Evolutionary conservation across 1,140 invertebrate species (phyloP), one percentile per base, ranked within the genome.

Genomic region (Centruroides vittatus): DNA sequence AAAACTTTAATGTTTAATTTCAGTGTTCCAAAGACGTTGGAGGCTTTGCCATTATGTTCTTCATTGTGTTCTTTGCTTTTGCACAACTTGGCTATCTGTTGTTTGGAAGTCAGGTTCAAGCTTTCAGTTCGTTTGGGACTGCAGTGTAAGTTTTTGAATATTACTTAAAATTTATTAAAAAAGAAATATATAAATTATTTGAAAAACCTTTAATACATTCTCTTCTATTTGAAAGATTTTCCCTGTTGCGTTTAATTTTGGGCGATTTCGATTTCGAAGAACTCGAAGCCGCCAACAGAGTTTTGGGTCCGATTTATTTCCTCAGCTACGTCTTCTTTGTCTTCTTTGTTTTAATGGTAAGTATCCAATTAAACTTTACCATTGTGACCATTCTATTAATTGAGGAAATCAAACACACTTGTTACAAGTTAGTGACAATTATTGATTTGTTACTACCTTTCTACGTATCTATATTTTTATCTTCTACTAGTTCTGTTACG

Each of bases 1-100:
- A 41, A 41, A 41, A 41, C 23, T 23, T 23, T 23, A 51, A 51
- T 5, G 8, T 56, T 48, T 49, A 34, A 9, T 59, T 58, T 6
- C 65, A 84, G 76, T 86, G 84, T 71, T 79, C 83, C 2, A 84
- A 81, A 65, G 86, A 89, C 70, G 74, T 89, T 66, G 76, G 79
- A 59, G 85, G 84, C n/a, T 89, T 89, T 71, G 80, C 81, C 49
- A 75, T 88, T 7, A 88, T 90, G 85, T 89, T 89, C 73, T 82
- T 86, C 67, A 86, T 89, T 65, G 82, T 88, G 10, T 89, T 89
- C 73, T 78, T 88, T 70, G 85, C 86, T 8, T 89, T 85, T 73
- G 84, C 85, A 4, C 83, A 84, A 69, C 68, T 85, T 51, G 85
- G 83, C 11, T 82, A 82, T 61, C 70, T 86, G 4, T 66, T 86